Evolutionary conservation across 2,888 invertebrate genomes (phyloP), one percentile per base, ranked within the genome.

Genomic region (Netelia inedita): DNA sequence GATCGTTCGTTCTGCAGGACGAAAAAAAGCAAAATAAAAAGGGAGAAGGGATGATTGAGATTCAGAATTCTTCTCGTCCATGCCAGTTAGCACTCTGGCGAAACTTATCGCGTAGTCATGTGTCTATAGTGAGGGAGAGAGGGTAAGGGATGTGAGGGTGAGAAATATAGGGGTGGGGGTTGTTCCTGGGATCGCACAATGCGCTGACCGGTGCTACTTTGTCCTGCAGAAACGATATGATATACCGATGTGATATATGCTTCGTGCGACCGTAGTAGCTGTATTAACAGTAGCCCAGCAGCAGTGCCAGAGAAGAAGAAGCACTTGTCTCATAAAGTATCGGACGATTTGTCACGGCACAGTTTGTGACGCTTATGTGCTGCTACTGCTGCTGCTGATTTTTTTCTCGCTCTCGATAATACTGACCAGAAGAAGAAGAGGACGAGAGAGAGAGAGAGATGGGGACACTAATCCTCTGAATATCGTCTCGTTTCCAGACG

Each of bases 301-400:
- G 55, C 68, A 78, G 50, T 76, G 72, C 71, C 74, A 76, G 79
- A 75, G 83, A 65, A 87, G 83, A 91, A 92, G 91, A 90, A 92
- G 90, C 90, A 91, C 91, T 91, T 89, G 90, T 90, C 90, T 91
- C 92, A 91, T 92, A 92, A 92, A 92, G 92, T 92, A 92, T 92
- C 90, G 91, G 90, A 91, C 91, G 91, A 92, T 92, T 92, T 92
- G 92, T 92, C 92, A 92, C 91, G 91, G 90, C 89, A 41, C 65
- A 91, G 91, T 92, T 66, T 46, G 43, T 72, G 79, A 79, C 79
- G 72, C 43, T 72, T 79, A 8, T 91, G 92, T 91, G 91, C 92
- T 91, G 91, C 91, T 90, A 91, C 89, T 87, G 75, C 83, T 86
- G 66, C 79, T 69, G 61, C 73, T 68, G 5, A 6, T 68, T 81